Percentiles rank a stretch among this genome's conserved stretches.
phyloP scores from a whole-genome alignment of 2,113 vertebrate species.

The Gopherus evgoodei region DNA sequence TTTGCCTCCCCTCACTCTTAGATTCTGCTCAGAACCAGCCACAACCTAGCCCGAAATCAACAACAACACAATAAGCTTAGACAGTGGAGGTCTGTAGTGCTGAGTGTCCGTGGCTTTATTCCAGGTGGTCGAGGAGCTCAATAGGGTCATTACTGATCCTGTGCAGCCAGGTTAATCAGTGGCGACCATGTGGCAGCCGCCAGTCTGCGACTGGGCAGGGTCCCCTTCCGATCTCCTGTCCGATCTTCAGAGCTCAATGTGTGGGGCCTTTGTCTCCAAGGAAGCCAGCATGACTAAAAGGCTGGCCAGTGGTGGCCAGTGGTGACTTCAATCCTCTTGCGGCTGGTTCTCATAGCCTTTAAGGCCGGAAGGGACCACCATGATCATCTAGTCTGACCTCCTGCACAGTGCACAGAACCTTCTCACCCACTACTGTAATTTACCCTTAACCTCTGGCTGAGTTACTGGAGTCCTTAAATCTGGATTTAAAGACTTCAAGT shows the following conservation, averaged over 20 bases:
- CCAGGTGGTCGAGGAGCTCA: neutral
- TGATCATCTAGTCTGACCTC: neutral
- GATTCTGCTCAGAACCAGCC: neutral
- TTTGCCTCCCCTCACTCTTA: neutral
- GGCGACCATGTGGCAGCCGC: too few species aligned
- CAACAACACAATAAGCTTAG: accelerated
- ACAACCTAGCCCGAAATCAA: neutral
- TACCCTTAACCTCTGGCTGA: neutral
- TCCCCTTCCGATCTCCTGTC: neutral
- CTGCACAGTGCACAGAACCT: neutral
- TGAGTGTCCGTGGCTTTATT: neutral
- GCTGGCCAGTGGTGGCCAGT: too few species aligned
- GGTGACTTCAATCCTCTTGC: neutral
- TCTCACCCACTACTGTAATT: neutral
- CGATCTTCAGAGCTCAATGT: neutral
- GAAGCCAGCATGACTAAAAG: neutral
- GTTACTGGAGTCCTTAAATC: too few species aligned
- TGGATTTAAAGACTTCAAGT: too few species aligned
- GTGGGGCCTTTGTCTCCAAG: neutral
- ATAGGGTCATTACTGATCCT: neutral
- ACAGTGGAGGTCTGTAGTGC: neutral
- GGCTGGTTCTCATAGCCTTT: neutral
- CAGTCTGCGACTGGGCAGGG: neutral
- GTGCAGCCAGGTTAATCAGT: neutral
- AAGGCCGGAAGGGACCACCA: neutral